Conservation (phyloP, 2,888 invertebrate genomes). For the Flexamia atlantica region DNA sequence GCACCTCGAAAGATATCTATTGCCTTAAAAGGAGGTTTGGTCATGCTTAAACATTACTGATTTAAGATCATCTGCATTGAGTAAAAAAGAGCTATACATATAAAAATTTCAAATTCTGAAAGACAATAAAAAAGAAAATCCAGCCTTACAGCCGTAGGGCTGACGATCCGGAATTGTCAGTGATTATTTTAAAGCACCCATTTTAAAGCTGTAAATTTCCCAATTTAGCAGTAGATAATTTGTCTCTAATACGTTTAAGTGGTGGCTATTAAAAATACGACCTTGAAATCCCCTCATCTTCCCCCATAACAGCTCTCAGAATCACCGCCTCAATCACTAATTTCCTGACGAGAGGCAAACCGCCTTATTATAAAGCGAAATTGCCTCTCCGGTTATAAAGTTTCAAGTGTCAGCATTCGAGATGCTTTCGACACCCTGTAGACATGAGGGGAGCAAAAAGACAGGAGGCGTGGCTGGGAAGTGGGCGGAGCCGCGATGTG, state of each 20-base stretch:
- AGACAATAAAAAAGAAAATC: too few relatives aligned
- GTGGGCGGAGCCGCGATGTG: conserved; percentile 15
- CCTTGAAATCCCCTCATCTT: conserved; percentile 20
- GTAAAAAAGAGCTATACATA: too few relatives aligned
- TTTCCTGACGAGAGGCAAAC: conserved; percentile 33
- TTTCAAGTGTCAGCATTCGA: conserved; percentile 49
- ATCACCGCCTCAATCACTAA: conserved; percentile 31
- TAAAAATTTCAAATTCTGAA: too few relatives aligned
- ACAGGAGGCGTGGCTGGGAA: conserved; percentile 1
- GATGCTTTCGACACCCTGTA: conserved; percentile 48
- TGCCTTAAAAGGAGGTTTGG: too few relatives aligned
- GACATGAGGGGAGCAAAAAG: conserved; percentile 16
- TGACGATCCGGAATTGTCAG: too few relatives aligned
- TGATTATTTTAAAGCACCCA: too few relatives aligned
- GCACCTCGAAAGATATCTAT: too few relatives aligned
- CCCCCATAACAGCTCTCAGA: conserved; percentile 12
- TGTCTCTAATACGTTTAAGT: neutral
- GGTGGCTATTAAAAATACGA: neutral
- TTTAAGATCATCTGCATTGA: too few relatives aligned
- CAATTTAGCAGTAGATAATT: too few relatives aligned
- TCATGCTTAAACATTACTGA: too few relatives aligned
- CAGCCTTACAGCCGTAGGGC: too few relatives aligned
- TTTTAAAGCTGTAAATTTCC: too few relatives aligned
- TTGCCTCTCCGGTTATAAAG: conserved; percentile 50
- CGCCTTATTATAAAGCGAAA: conserved; percentile 48